Percentiles rank a stretch among this genome's conserved stretches.
These are phyloP conservation scores for Pherbina coryleti DNA, from an alignment of 2,888 invertebrate species.

Conservation along the genomic window DNA sequence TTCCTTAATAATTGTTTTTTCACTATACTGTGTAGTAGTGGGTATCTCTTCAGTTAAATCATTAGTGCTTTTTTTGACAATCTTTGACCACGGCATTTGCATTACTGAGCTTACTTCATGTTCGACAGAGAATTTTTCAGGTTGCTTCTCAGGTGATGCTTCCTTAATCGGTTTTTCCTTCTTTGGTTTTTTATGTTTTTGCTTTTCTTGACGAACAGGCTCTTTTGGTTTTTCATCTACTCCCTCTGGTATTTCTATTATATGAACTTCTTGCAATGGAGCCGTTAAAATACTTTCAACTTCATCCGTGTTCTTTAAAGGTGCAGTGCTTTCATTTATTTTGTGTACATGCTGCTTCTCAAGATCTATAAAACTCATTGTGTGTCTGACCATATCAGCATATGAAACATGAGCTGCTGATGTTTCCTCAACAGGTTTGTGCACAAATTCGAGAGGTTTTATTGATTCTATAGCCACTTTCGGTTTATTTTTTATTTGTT, in stretches of 20 bases:
- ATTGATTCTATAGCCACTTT: not conserved
- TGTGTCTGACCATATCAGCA: constrained; percentile 43
- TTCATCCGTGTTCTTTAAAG: not conserved
- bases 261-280: no score
- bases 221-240: not conserved
- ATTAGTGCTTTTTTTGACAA: no score
- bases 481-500: constrained; percentile 4
- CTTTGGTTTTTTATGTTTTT: constrained; percentile 1
- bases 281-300: not conserved
- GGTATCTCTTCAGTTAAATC: no score
- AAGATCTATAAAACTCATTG: constrained; percentile 50
- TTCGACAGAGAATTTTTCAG: not conserved
- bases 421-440: not conserved
- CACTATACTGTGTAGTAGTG: no score
- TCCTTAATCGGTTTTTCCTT: not conserved
- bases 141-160: not conserved
- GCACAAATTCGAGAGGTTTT: not conserved
- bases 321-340: not conserved
- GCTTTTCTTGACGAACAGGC: not conserved
- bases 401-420: constrained; percentile 22
- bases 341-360: constrained; percentile 50
- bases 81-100: not conserved
- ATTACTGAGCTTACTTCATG: not conserved
- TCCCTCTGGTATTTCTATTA: no score
- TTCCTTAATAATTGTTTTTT: not conserved